Base-by-base conservation (phyloP, 2,113 vertebrate genomes). In the Heterotis niloticus region DNA sequence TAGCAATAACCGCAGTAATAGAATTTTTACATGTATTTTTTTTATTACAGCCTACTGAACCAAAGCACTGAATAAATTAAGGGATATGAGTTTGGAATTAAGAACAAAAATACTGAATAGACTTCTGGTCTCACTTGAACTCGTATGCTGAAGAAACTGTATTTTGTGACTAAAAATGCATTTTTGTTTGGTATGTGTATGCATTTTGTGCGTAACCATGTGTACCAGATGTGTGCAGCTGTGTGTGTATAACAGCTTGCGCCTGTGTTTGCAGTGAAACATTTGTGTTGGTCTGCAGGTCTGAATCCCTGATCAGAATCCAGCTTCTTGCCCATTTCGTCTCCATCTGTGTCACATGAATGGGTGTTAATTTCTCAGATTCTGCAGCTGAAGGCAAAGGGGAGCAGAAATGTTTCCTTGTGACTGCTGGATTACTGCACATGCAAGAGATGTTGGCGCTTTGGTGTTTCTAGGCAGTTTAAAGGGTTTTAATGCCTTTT, bases 401-500 rank as follows among this genome's bases (percentile, higher is more conserved):
- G 11, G 52, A 75, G 59, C 13, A 18, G 26, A 57, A 57, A 56
- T 24, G 17, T 57, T 20, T 10, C n/a, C 65, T 68, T 76, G 60
- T 57, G 44, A 52, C n/a, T 10, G 74, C 79, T 68, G 29, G 9
- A 59, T 82, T 72, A 80, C 84, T 76, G 23, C 56, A 17, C 56
- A 59, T 80, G 81, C 83, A 81, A 81, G 80, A 71, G 29, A 77
- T 80, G 68, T 69, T 77, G 77, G 84, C 77, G 78, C 23, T 68
- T 75, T 76, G 83, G 77, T 78, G 77, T 67, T 11, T 20, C 78
- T 81, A 79, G n/a, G 73, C 56, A 78, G 68, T 62, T 82, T 59
- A 79, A 70, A 68, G 76, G 74, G 79, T 81, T 75, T 81, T 87
- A 80, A 85, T 80, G 67, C 81, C 85, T 83, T 87, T 77, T 81